These are phyloP conservation scores for Acanthococcus lagerstroemiae DNA, from an alignment of 2,888 invertebrate genomes.

Conservation along the genomic window DNA sequence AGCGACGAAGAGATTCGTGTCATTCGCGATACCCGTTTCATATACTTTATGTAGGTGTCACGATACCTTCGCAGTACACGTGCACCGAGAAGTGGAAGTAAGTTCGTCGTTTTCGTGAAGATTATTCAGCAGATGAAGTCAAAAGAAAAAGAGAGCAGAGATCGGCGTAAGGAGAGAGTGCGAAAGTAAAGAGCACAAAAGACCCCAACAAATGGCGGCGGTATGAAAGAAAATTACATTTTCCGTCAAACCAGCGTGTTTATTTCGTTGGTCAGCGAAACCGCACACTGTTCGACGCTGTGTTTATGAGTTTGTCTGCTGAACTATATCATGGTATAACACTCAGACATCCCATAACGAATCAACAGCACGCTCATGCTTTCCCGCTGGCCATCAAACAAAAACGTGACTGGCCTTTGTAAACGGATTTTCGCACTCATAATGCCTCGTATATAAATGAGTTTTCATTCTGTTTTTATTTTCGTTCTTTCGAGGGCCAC, in stretches of 20 bases:
- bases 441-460: slow-evolving; percentile 23
- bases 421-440: slow-evolving; percentile 19
- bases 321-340: slow-evolving; percentile 19
- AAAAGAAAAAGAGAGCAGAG: neutral
- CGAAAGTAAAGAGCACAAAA: slow-evolving; percentile 22
- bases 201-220: slow-evolving; percentile 23
- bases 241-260: slow-evolving; percentile 22
- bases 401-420: slow-evolving; percentile 22
- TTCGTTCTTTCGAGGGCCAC: too few relatives aligned
- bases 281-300: slow-evolving; percentile 20
- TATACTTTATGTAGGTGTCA: too few relatives aligned
- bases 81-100: too few relatives aligned
- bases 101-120: too few relatives aligned
- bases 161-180: too few relatives aligned
- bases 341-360: slow-evolving; percentile 26
- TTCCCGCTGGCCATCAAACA: slow-evolving; percentile 24
- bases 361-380: slow-evolving; percentile 24
- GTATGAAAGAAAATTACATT: slow-evolving; percentile 23
- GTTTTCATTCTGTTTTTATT: slow-evolving; percentile 19
- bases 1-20: too few relatives aligned
- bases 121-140: too few relatives aligned
- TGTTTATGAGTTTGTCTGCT: slow-evolving; percentile 27
- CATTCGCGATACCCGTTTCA: too few relatives aligned
- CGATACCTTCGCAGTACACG: too few relatives aligned
- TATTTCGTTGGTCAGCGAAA: slow-evolving; percentile 23